These are phyloP conservation scores for Valencia hispanica DNA, from an alignment of 2,797 vertebrate species.

Conservation along the genomic window DNA sequence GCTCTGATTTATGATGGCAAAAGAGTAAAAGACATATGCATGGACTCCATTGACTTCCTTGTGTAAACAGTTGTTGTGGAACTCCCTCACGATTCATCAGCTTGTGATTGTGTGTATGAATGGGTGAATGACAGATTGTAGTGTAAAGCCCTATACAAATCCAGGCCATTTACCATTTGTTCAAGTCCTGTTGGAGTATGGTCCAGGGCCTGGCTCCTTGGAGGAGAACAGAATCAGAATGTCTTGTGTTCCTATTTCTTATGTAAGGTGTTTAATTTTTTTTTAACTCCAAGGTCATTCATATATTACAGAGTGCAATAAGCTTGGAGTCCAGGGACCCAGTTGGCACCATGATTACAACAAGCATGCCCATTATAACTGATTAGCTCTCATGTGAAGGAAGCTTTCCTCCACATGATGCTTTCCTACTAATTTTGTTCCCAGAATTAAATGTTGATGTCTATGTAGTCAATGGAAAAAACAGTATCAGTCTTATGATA, in stretches of 20 bases:
- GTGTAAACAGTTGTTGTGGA: too few relatives aligned
- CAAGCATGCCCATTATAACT: slow-evolving; percentile 89
- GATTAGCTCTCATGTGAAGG: slow-evolving; percentile 86
- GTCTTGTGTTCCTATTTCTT: slow-evolving; percentile 70
- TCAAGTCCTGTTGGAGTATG: too few relatives aligned
- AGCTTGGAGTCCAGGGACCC: slow-evolving; percentile 85
- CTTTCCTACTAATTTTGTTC: slow-evolving; percentile 80
- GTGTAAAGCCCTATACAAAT: too few relatives aligned
- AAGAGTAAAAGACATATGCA: too few relatives aligned
- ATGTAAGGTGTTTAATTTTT: slow-evolving; percentile 85
- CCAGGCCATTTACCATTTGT: too few relatives aligned
- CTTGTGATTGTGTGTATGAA: too few relatives aligned
- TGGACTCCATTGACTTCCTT: too few relatives aligned
- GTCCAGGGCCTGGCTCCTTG: too few relatives aligned
- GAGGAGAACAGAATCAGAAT: too few relatives aligned
- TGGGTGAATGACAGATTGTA: too few relatives aligned
- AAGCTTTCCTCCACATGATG: slow-evolving; percentile 72
- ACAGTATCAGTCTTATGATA: slow-evolving; percentile 61
- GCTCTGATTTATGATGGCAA: too few relatives aligned
- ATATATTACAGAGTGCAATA: slow-evolving; percentile 93
- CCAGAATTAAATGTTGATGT: slow-evolving; percentile 62
- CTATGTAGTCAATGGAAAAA: slow-evolving; percentile 59
- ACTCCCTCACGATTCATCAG: too few relatives aligned
- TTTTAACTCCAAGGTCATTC: slow-evolving; percentile 89
- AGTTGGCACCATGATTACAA: slow-evolving; percentile 86